phyloP scores from a whole-genome alignment of 2,113 vertebrate genomes.

The Forbesichthys papilliferus region DNA sequence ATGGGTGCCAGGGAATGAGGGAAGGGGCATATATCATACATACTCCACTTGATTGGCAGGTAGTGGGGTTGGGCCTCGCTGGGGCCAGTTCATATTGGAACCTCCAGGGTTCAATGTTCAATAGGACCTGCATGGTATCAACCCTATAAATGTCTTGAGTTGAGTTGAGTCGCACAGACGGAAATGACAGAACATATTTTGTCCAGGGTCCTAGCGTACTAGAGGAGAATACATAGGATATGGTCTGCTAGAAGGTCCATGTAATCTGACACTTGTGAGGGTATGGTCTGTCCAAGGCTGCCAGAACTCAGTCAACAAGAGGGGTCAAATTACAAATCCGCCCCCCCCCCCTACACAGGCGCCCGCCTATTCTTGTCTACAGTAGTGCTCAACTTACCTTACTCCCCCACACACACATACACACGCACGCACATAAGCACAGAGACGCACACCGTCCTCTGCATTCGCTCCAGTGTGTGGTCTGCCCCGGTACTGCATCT shows the following conservation, averaged over 20 bases:
- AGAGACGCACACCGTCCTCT: background rate
- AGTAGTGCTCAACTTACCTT: conserved; percentile 29
- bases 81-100: conserved; percentile 46
- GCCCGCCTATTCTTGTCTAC: background rate
- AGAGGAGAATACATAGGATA: conserved; percentile 57
- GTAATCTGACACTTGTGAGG: conserved; percentile 53
- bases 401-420: background rate
- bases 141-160: conserved; percentile 43
- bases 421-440: background rate
- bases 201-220: conserved; percentile 41
- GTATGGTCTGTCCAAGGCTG: conserved; percentile 52
- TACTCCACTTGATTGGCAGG: conserved; percentile 65
- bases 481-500: conserved; percentile 46
- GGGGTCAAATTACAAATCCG: conserved; percentile 55
- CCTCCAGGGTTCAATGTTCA: conserved; percentile 37
- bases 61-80: conserved; percentile 42
- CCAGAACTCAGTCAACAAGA: conserved; percentile 53
- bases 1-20: conserved; percentile 32
- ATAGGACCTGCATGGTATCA: conserved; percentile 46
- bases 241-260: conserved; percentile 64
- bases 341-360: conserved; percentile 18
- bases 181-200: conserved; percentile 50
- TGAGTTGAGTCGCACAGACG: conserved; percentile 50
- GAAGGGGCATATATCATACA: conserved; percentile 50
- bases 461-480: conserved; percentile 9